phyloP scores from a whole-genome alignment of 2,888 invertebrate species.

The Camponotus fellah region DNA sequence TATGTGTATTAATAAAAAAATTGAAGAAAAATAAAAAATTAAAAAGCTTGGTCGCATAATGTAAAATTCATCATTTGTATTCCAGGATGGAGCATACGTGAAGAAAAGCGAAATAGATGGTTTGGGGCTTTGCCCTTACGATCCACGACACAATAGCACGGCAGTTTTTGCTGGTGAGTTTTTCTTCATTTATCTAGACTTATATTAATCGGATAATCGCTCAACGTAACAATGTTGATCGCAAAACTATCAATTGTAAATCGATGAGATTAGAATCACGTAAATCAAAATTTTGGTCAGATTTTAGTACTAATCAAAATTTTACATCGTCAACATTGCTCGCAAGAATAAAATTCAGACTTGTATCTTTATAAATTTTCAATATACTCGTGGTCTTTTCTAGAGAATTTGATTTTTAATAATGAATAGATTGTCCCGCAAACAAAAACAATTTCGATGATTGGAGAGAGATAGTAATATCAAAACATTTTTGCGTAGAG shows the following conservation, averaged over 20 bases:
- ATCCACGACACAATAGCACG: conserved; percentile 98
- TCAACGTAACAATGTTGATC: not conserved
- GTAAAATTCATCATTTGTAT: conserved; percentile 75
- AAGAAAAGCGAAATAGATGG: conserved; percentile 92
- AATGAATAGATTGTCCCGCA: conserved; percentile 17
- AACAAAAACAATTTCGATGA: not conserved
- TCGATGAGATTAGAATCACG: not conserved
- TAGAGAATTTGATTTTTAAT: not conserved
- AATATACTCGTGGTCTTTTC: not conserved
- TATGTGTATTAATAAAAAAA: not conserved
- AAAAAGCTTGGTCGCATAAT: conserved; percentile 36
- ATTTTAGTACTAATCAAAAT: not conserved
- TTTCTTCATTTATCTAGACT: not conserved
- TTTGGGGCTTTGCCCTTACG: conserved; percentile 96
- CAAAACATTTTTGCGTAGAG: conserved; percentile 26
- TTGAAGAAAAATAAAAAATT: not conserved
- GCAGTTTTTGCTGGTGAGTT: conserved; percentile 92
- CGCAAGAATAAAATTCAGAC: not conserved
- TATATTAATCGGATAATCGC: not conserved
- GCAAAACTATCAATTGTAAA: not conserved
- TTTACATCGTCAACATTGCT: not conserved
- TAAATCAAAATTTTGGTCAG: not conserved
- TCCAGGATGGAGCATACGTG: conserved; percentile 86
- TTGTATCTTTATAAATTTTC: not conserved
- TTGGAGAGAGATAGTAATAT: not conserved